These are phyloP conservation scores for Greenwoodochromis staneri DNA, from an alignment of 2,113 vertebrate genomes.

Conservation along the genomic window DNA sequence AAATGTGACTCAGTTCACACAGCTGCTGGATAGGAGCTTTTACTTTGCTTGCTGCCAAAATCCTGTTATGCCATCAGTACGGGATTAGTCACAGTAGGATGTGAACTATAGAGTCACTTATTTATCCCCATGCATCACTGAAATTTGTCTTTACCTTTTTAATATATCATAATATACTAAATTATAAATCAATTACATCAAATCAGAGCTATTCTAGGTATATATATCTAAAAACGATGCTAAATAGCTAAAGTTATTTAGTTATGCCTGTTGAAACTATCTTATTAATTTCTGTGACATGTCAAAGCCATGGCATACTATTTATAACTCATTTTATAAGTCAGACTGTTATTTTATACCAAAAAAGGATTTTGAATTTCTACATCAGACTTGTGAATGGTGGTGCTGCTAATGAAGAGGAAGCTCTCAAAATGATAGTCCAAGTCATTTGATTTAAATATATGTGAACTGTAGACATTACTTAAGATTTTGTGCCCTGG, in stretches of 20 bases:
- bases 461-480: neutral
- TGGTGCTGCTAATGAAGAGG: neutral
- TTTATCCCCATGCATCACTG: neutral
- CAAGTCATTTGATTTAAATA: neutral
- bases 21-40: neutral
- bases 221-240: neutral
- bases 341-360: neutral
- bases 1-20: neutral
- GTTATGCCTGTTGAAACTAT: neutral
- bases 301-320: neutral
- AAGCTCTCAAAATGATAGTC: neutral
- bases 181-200: neutral
- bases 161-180: neutral
- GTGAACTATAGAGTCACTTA: neutral
- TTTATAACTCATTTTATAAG: neutral
- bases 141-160: neutral
- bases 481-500: neutral
- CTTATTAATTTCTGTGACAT: conserved; percentile 9
- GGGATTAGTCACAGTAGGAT: neutral
- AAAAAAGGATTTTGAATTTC: neutral
- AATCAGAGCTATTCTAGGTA: neutral
- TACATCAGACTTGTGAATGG: neutral
- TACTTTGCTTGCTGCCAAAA: neutral
- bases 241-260: conserved; percentile 1
- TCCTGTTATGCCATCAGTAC: neutral